Conservation (phyloP, 2,888 invertebrate species). For the Aproaerema taeniolella region DNA sequence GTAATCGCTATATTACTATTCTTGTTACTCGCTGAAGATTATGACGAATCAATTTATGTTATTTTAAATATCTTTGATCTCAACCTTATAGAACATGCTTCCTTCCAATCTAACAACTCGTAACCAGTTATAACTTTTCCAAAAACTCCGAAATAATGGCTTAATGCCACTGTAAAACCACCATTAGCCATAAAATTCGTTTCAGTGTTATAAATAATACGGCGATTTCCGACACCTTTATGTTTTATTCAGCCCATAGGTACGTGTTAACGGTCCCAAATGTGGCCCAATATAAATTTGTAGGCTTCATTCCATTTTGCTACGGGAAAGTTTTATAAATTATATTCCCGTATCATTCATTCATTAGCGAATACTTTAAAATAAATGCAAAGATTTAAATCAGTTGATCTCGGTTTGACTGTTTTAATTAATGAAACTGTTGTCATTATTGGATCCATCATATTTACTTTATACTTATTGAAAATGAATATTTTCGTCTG, state of each 20-base stretch:
- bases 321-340: constrained; percentile 1
- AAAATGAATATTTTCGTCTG: too few species aligned
- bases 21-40: too few species aligned
- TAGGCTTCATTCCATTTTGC: constrained; percentile 19
- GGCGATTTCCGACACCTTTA: constrained; percentile 37
- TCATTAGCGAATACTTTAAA: neutral
- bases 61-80: too few species aligned
- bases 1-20: too few species aligned
- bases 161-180: constrained; percentile 22
- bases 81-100: too few species aligned
- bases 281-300: constrained; percentile 31
- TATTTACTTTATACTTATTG: too few species aligned
- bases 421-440: too few species aligned
- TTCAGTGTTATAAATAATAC: constrained; percentile 36
- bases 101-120: too few species aligned
- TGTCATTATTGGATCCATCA: too few species aligned
- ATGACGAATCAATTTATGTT: too few species aligned
- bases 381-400: neutral
- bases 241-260: constrained; percentile 38
- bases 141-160: constrained; percentile 5
- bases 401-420: too few species aligned
- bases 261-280: constrained; percentile 38
- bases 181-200: constrained; percentile 35
- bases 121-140: too few species aligned
- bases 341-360: neutral